A percentile compares a stretch with the other conserved stretches of the same genome.
phyloP scores from a whole-genome alignment of 2,888 invertebrate genomes.

The Leptinotarsa rubiginosa region DNA sequence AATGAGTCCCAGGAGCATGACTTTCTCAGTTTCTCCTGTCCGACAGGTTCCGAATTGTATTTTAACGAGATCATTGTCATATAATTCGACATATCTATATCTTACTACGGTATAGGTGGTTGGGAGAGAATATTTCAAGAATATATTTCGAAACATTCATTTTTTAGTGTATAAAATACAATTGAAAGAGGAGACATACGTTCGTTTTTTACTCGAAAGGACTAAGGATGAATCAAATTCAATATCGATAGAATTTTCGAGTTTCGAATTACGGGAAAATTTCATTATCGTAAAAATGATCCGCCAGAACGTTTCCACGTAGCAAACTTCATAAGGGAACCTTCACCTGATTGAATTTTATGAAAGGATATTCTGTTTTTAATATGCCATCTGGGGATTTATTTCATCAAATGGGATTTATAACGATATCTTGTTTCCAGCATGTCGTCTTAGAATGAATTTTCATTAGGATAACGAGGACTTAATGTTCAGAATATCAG shows the following conservation, averaged over 20 bases:
- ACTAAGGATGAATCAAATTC: background rate
- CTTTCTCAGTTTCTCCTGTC: no score
- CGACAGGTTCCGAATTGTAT: no score
- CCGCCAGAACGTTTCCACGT: background rate
- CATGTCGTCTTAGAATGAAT: background rate
- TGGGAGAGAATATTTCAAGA: no score
- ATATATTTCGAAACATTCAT: no score
- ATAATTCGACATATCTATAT: no score
- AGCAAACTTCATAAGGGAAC: background rate
- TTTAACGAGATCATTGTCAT: no score
- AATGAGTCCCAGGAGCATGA: no score
- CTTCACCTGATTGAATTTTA: background rate
- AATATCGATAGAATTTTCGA: background rate
- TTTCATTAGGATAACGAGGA: background rate
- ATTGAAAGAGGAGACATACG: no score
- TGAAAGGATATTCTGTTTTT: constrained; percentile 1
- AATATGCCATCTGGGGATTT: background rate
- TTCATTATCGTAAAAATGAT: background rate
- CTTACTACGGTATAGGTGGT: no score
- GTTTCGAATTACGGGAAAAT: background rate
- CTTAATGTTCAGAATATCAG: background rate
- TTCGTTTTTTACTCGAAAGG: background rate
- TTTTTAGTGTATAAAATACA: no score
- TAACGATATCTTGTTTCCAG: constrained; percentile 1
- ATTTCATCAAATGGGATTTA: background rate